phyloP scores from a whole-genome alignment of 2,888 invertebrate genomes.

The Nebria salina region DNA sequence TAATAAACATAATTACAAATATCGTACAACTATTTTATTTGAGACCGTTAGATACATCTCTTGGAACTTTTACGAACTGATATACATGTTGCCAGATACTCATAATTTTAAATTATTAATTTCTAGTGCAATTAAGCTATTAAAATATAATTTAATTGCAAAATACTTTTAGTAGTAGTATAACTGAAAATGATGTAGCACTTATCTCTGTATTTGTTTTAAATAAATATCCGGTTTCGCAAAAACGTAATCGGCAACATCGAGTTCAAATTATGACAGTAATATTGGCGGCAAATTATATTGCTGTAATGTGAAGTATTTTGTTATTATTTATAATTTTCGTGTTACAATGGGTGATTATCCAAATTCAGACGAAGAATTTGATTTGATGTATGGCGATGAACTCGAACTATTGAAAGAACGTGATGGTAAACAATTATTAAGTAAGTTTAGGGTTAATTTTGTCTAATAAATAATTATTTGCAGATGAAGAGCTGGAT shows the following conservation, averaged over 20 bases:
- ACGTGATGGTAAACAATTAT: constrained; percentile 58
- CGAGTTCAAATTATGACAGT: not conserved
- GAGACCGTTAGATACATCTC: too few species aligned
- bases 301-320: not conserved
- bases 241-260: not conserved
- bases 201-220: too few species aligned
- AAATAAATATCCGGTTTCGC: too few species aligned
- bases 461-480: constrained; percentile 23
- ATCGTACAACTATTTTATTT: too few species aligned
- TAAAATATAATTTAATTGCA: too few species aligned
- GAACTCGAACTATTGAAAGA: constrained; percentile 73
- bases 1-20: too few species aligned
- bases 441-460: constrained; percentile 41
- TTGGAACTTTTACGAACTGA: too few species aligned
- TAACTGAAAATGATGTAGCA: too few species aligned
- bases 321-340: constrained; percentile 1
- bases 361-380: constrained; percentile 68
- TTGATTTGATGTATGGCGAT: constrained; percentile 77
- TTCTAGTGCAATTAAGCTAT: too few species aligned
- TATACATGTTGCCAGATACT: too few species aligned
- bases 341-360: constrained; percentile 64
- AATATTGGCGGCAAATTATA: constrained; percentile 25
- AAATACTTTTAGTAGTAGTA: too few species aligned
- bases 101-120: too few species aligned
- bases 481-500: constrained; percentile 48